These are phyloP conservation scores for Elegia similella DNA, from an alignment of 2,888 invertebrate genomes.

Conservation along the genomic window DNA sequence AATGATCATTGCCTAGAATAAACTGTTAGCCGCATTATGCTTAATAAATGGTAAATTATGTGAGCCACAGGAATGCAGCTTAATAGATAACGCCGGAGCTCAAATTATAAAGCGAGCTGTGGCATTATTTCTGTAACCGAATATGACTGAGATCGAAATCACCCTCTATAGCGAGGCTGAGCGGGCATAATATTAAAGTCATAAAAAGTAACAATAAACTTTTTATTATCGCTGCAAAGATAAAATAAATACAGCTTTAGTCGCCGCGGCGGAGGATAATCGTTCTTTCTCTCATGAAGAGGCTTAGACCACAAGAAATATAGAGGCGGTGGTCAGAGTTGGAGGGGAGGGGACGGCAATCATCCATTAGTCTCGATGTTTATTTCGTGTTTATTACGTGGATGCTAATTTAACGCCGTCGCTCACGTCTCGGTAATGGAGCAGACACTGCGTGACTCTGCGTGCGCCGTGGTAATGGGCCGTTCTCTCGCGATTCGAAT, in stretches of 20 bases:
- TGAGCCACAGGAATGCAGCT: not conserved
- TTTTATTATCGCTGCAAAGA: slow-evolving; percentile 59
- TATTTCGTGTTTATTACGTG: slow-evolving; percentile 68
- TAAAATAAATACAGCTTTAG: slow-evolving; percentile 63
- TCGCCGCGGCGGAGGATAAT: slow-evolving; percentile 36
- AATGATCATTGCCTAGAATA: slow-evolving; percentile 3
- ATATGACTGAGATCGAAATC: slow-evolving; percentile 16
- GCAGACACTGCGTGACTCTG: slow-evolving; percentile 36
- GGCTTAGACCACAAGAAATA: slow-evolving; percentile 35
- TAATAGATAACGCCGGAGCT: slow-evolving; percentile 6
- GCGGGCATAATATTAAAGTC: slow-evolving; percentile 51
- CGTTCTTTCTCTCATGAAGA: slow-evolving; percentile 40
- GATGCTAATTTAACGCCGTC: slow-evolving; percentile 59
- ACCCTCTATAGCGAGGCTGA: slow-evolving; percentile 39
- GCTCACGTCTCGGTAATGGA: slow-evolving; percentile 51
- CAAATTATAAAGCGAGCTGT: not conserved
- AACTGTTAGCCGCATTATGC: slow-evolving; percentile 2
- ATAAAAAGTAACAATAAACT: slow-evolving; percentile 68
- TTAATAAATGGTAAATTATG: slow-evolving; percentile 13
- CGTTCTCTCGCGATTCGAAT: slow-evolving; percentile 42
- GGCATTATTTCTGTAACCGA: slow-evolving; percentile 14
- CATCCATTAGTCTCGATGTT: slow-evolving; percentile 75
- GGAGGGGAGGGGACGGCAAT: slow-evolving; percentile 41
- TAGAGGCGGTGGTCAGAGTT: slow-evolving; percentile 24
- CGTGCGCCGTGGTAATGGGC: slow-evolving; percentile 38